Conservation (phyloP, 1,140 invertebrate genomes). For the Drosophila varians region DNA sequence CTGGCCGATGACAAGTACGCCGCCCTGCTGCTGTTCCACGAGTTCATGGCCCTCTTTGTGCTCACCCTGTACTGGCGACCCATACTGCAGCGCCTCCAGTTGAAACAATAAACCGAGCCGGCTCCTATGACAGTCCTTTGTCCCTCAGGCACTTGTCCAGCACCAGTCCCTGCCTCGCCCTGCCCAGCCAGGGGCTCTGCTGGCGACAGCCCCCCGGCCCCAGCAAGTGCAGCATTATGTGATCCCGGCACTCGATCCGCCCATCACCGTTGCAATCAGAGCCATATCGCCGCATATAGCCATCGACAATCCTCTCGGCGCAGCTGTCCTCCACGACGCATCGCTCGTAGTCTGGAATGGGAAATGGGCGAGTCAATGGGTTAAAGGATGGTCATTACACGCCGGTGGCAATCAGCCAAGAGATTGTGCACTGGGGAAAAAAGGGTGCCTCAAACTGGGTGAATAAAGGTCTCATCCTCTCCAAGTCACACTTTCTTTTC, state of each 20-base stretch:
- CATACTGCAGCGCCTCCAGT: slow-evolving; percentile 35
- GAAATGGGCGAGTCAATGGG: slow-evolving; percentile 6
- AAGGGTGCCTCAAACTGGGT: neutral
- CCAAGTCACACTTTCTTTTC: neutral
- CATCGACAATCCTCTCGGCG: slow-evolving; percentile 38
- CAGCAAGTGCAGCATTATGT: slow-evolving; percentile 58
- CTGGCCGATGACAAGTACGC: slow-evolving; percentile 53
- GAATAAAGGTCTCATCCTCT: too few relatives aligned
- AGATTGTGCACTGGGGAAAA: neutral
- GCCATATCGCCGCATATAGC: slow-evolving; percentile 46
- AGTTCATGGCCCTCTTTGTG: slow-evolving; percentile 56
- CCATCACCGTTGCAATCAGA: slow-evolving; percentile 66
- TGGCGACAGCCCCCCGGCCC: slow-evolving; percentile 59
- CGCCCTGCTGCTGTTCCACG: slow-evolving; percentile 58
- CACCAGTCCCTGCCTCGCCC: too few relatives aligned
- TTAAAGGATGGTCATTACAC: slow-evolving; percentile 30
- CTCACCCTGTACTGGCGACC: slow-evolving; percentile 58
- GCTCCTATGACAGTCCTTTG: neutral
- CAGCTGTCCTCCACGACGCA: slow-evolving; percentile 48
- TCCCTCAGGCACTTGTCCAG: slow-evolving; percentile 39
- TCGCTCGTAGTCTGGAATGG: slow-evolving; percentile 43
- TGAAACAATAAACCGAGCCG: slow-evolving; percentile 15
- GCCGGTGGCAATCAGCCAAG: slow-evolving; percentile 2
- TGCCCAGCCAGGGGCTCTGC: neutral
- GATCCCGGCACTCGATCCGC: slow-evolving; percentile 62